Evolutionary conservation across 2,797 vertebrate species (phyloP), one percentile per base, ranked within the genome.

Genomic region (Pyrocephalus nanus): DNA sequence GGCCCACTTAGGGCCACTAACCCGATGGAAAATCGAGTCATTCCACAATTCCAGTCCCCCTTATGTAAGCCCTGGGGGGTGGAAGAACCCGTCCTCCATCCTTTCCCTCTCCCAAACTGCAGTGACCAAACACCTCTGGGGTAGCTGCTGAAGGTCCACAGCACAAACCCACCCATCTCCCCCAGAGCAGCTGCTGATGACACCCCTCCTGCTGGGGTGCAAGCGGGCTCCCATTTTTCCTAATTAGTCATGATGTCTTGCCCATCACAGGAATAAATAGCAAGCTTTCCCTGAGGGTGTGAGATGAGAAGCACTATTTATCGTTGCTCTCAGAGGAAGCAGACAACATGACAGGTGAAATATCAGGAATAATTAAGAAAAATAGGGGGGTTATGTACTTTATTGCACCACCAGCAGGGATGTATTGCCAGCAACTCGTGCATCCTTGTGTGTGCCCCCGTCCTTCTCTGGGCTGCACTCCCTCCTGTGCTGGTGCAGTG

Each of bases 361-460:
- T 85, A 95, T 96, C 92, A 97, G 95, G 97, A 97, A 97, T 98
- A 98, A 98, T 98, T 97, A 98, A 97, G 98, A 98, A 98, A 97
- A 98, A 98, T 97, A 96, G 96, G 88, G 86, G 76, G 9, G 26
- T 85, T 76, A 22, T 94, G 88, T 95, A 88, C 91, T 95, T 95
- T 96, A 67, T 94, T 72, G 94, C 91, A 83, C 90, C 65, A 30
- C 5, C 83, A 55, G 93, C 92, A 81, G 92, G 93, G 90, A 36
- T 50, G 75, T 34, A 21, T 58, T 45, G 75, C 78, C 45, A 27
- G 74, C 0, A 4, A 22, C 61, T 40, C 0, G 3, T 9, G 50
- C 51, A 30, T 32, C 80, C 53, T 62, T 10, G 0, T 0, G 15
- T 15, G 9, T 16, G 61, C 4, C 51, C 75, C 25, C 2, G 0